Conservation (phyloP, 2,888 invertebrate species). For the Rhamnusium bicolor region DNA sequence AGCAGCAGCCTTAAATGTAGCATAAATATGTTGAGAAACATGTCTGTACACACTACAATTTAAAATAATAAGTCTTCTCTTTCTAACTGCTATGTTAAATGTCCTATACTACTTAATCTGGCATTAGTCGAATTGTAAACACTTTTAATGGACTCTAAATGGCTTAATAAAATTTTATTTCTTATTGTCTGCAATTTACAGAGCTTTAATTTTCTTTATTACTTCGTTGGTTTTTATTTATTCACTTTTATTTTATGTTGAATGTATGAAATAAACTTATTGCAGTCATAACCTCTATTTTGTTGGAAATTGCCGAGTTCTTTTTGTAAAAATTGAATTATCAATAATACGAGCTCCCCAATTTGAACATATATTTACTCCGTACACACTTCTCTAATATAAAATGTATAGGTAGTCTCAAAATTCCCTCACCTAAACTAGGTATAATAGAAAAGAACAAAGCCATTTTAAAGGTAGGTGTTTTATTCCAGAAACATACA, state of each 20-base stretch:
- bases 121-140: conserved; percentile 61
- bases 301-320: too few relatives aligned
- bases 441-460: too few relatives aligned
- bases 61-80: conserved; percentile 23
- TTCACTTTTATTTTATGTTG: background rate
- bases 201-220: conserved; percentile 48
- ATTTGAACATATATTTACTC: too few relatives aligned
- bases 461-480: too few relatives aligned
- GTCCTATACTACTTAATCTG: conserved; percentile 54
- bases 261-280: conserved; percentile 1
- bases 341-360: too few relatives aligned
- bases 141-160: conserved; percentile 60
- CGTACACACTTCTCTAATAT: too few relatives aligned
- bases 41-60: conserved; percentile 10
- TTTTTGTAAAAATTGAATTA: too few relatives aligned
- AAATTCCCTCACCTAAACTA: too few relatives aligned
- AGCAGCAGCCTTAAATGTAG: conserved; percentile 29
- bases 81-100: conserved; percentile 43
- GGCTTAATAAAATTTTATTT: conserved; percentile 61
- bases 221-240: conserved; percentile 18
- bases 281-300: background rate
- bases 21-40: conserved; percentile 32
- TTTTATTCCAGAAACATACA: too few relatives aligned
- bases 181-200: conserved; percentile 55
- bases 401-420: too few relatives aligned